These are phyloP conservation scores for Phylloscopus collybita DNA, from an alignment of 2,797 vertebrate genomes.

Conservation along the genomic window DNA sequence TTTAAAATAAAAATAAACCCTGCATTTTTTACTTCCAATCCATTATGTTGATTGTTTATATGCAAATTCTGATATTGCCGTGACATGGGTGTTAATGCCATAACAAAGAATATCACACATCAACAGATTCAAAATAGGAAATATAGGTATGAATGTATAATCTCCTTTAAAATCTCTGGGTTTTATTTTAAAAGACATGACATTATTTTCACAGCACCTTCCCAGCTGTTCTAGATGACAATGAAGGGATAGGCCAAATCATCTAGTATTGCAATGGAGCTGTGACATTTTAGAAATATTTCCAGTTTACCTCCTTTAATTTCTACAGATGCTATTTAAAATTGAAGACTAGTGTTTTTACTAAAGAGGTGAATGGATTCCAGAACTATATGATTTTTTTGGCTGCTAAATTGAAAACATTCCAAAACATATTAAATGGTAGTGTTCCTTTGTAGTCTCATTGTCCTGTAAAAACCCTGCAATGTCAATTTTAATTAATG, in stretches of 20 bases:
- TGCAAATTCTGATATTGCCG: constrained; percentile 66
- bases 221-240: constrained; percentile 85
- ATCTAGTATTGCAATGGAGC: constrained; percentile 77
- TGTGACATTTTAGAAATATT: constrained; percentile 87
- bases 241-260: constrained; percentile 87
- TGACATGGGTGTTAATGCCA: constrained; percentile 68
- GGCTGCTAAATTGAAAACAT: constrained; percentile 60
- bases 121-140: constrained; percentile 60
- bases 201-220: constrained; percentile 72
- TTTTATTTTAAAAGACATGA: constrained; percentile 67
- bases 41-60: constrained; percentile 66
- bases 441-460: constrained; percentile 45
- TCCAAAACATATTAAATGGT: constrained; percentile 62
- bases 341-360: constrained; percentile 62
- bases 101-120: constrained; percentile 57
- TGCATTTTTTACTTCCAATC: constrained; percentile 36
- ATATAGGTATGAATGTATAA: neutral
- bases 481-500: constrained; percentile 60
- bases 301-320: constrained; percentile 80
- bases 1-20: constrained; percentile 58
- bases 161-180: constrained; percentile 54
- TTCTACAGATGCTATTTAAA: constrained; percentile 68
- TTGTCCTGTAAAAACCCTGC: neutral
- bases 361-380: constrained; percentile 81
- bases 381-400: constrained; percentile 79